Evolutionary conservation across 2,888 invertebrate species (phyloP), one percentile per base, ranked within the genome.

Genomic region (Chymomyza fuscimana): DNA sequence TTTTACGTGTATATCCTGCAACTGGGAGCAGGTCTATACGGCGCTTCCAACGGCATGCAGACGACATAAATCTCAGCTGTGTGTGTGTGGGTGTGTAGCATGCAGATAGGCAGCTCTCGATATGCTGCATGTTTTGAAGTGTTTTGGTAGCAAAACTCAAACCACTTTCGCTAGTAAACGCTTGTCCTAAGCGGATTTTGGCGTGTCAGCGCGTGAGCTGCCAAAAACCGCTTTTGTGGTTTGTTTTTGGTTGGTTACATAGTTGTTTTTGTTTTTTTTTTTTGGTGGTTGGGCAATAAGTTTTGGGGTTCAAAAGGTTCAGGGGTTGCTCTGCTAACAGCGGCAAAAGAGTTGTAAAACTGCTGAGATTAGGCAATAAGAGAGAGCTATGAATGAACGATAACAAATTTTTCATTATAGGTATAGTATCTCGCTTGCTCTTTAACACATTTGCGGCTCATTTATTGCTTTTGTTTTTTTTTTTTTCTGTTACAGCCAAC

Each of bases 21-120:
- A 51, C 19, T 60, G 56, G 59, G 52, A 40, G 56, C 63, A 36
- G 32, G 29, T 12, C 46, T 19, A 36, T 7, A 12, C 63, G 63
- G 61, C 62, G 56, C 52, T 52, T 61, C 40, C 66, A 65, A 67
- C 46, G 62, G 52, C 69, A 65, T 69, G 76, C 76, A 84, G 84
- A 82, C 80, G 77, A 79, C 81, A 84, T 86, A 84, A 84, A 86
- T 84, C 80, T 81, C 63, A 73, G 12, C 73, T 66, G 29, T 52
- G 54, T 54, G 64, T 32, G 36, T 64, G 56, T 29, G 54, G 10
- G 52, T 36, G 67, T 50, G 40, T 12, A n/a, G 60, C 25, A 46
- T 60, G 22, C 66, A 67, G 61, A 62, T 69, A 69, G 65, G 40
- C 61, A 66, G 50, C 50, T 56, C 51, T 63, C 66, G 67, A 74